Conservation (phyloP, 2,888 invertebrate genomes). For the Himalopsyche anomala region DNA sequence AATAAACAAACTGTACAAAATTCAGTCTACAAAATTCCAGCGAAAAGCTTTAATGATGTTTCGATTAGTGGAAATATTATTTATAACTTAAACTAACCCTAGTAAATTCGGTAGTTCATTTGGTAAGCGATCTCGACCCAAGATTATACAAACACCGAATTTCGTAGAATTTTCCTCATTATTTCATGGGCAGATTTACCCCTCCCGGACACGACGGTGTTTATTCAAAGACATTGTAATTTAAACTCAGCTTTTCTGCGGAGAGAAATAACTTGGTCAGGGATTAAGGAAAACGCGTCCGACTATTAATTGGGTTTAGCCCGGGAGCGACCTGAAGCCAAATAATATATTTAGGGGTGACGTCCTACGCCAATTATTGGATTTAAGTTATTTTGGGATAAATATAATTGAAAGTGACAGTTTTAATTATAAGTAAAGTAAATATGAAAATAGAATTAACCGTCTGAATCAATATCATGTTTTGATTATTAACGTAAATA, state of each 20-base stretch:
- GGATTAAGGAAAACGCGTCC: constrained; percentile 28
- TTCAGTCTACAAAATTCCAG: too few relatives aligned
- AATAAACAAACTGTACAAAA: too few relatives aligned
- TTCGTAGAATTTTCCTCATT: too few relatives aligned
- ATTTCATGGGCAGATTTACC: not conserved
- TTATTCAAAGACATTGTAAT: constrained; percentile 18
- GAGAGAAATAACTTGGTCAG: constrained; percentile 34
- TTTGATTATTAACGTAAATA: too few relatives aligned
- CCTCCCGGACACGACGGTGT: not conserved
- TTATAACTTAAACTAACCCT: too few relatives aligned
- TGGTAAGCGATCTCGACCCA: too few relatives aligned
- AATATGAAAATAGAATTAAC: too few relatives aligned
- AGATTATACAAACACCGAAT: too few relatives aligned
- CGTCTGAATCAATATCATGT: too few relatives aligned
- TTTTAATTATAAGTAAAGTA: not conserved
- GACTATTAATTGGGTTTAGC: constrained; percentile 22
- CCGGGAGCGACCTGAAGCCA: constrained; percentile 8
- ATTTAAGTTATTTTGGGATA: constrained; percentile 14
- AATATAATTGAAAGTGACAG: not conserved
- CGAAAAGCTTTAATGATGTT: too few relatives aligned
- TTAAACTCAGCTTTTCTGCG: constrained; percentile 9
- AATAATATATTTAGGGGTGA: constrained; percentile 8
- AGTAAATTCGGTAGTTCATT: too few relatives aligned
- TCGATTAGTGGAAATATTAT: too few relatives aligned
- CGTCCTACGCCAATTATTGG: constrained; percentile 15